A percentile compares a stretch with the other conserved stretches of the same genome.
phyloP scores from a whole-genome alignment of 2,888 invertebrate genomes.

The Stenotaenia linearis region DNA sequence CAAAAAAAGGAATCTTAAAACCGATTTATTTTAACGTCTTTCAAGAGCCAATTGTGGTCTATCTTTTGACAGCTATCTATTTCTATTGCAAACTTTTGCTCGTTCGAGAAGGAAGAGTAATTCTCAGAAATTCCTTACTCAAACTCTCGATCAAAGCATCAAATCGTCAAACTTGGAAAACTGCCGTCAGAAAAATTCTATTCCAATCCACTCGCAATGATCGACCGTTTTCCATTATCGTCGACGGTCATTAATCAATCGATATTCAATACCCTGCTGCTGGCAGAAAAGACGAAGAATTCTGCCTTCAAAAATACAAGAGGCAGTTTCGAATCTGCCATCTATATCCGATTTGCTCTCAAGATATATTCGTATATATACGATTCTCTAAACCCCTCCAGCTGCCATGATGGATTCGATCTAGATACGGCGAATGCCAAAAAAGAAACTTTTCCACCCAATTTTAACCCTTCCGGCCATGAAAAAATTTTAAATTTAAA shows the following conservation, averaged over 20 bases:
- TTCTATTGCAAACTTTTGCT: background rate
- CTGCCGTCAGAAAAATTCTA: conserved; percentile 12
- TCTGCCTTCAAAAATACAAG: conserved; percentile 1
- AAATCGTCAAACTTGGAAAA: conserved; percentile 4
- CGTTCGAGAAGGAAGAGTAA: background rate
- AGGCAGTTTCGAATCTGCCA: background rate
- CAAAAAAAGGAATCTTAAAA: background rate
- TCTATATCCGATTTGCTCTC: background rate
- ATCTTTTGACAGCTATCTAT: background rate
- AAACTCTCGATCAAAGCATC: conserved; percentile 15
- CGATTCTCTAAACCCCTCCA: background rate
- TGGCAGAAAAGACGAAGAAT: conserved; percentile 7
- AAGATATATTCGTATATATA: background rate
- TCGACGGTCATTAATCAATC: conserved; percentile 11
- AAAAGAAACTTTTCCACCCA: background rate
- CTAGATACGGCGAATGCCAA: background rate
- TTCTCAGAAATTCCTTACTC: conserved; percentile 7
- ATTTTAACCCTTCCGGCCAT: no score
- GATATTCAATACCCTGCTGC: conserved; percentile 14
- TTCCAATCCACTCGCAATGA: conserved; percentile 19
- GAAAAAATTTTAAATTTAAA: background rate
- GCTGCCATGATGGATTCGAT: background rate
- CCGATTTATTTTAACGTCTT: background rate
- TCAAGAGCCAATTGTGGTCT: background rate
- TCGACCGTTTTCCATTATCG: conserved; percentile 19